Conservation (phyloP, 2,888 invertebrate species). For the Pseudoips prasinana region DNA sequence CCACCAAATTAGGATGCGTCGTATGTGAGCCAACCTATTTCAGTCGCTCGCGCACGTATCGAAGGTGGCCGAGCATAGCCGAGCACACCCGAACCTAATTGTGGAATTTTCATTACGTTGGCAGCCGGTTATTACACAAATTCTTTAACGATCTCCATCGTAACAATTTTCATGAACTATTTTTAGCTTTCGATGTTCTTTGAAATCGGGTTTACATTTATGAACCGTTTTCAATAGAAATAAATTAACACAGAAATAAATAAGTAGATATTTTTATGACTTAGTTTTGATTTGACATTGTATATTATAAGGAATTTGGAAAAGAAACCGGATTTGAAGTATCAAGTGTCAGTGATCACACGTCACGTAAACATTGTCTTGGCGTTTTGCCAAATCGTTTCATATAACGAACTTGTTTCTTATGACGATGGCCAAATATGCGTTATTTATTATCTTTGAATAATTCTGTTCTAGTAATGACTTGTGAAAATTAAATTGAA, state of each 20-base stretch:
- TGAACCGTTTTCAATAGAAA: background rate
- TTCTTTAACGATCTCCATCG: conserved; percentile 30
- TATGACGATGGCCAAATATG: conserved; percentile 55
- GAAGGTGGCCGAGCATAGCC: conserved; percentile 48
- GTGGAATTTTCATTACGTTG: conserved; percentile 57
- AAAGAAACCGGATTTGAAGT: conserved; percentile 41
- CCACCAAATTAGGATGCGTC: conserved; percentile 83
- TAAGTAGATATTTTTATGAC: conserved; percentile 3
- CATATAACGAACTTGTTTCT: conserved; percentile 54
- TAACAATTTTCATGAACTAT: conserved; percentile 32
- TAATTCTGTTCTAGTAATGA: conserved; percentile 16
- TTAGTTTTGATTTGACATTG: conserved; percentile 9
- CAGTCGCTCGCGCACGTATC: conserved; percentile 61
- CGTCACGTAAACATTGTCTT: conserved; percentile 47
- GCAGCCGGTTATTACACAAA: conserved; percentile 43
- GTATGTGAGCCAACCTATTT: conserved; percentile 66
- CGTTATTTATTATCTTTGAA: conserved; percentile 36
- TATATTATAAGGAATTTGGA: conserved; percentile 16
- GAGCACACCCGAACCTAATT: conserved; percentile 64
- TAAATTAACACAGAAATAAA: background rate
- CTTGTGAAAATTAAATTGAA: conserved; percentile 15
- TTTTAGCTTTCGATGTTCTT: conserved; percentile 20
- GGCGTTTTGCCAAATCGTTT: conserved; percentile 62
- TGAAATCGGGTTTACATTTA: conserved; percentile 1
- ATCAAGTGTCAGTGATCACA: conserved; percentile 65